phyloP scores from a whole-genome alignment of 2,113 vertebrate genomes.

The Coreoperca whiteheadi region DNA sequence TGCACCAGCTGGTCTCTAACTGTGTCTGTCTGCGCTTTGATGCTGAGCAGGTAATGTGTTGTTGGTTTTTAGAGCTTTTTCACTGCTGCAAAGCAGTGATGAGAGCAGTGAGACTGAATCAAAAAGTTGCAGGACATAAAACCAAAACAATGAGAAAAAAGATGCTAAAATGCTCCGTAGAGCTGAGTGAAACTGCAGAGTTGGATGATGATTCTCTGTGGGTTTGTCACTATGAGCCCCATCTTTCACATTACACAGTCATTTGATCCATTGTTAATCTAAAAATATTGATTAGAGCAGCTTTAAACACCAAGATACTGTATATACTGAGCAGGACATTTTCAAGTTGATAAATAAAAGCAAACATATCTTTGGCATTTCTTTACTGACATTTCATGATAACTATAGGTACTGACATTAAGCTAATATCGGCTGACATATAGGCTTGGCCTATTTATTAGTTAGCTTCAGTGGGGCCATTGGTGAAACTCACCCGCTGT shows the following conservation, averaged over 20 bases:
- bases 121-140: not conserved
- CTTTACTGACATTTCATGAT: not conserved
- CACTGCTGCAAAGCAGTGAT: not conserved
- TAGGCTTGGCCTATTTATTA: not conserved
- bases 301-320: not conserved
- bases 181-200: not conserved
- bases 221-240: not conserved
- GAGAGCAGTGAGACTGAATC: not conserved
- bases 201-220: not conserved
- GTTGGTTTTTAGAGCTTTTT: not conserved
- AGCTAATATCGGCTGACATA: not conserved
- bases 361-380: not conserved
- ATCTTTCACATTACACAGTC: not conserved
- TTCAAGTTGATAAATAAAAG: not conserved
- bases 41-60: not conserved
- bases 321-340: not conserved
- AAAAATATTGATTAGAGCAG: not conserved
- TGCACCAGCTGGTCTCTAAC: no score
- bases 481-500: slow-evolving; percentile 88
- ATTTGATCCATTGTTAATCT: not conserved
- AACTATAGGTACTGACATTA: not conserved
- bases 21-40: not conserved
- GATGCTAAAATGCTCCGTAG: not conserved
- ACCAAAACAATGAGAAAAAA: not conserved
- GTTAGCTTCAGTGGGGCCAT: not conserved